A percentile compares a stretch with the other conserved stretches of the same genome.
phyloP scores from a whole-genome alignment of 2,113 vertebrate genomes.

The Callipepla squamata region DNA sequence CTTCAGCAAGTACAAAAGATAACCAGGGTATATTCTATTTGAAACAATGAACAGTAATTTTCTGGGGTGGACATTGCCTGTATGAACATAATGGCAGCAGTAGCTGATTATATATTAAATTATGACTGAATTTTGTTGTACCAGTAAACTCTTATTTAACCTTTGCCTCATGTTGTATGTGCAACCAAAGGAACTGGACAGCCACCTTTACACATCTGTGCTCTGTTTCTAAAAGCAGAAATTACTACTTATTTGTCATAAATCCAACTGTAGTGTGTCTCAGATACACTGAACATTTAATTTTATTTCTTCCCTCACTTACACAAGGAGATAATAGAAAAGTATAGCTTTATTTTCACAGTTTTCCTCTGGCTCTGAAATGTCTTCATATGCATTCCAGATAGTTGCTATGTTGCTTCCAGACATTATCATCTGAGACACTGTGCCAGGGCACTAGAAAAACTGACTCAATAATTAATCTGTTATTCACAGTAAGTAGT shows the following conservation, averaged over 20 bases:
- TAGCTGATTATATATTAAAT: neutral
- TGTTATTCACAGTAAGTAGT: constrained; percentile 5
- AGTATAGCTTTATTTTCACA: constrained; percentile 12
- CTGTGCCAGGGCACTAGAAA: constrained; percentile 7
- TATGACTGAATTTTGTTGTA: neutral
- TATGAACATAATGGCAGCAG: neutral
- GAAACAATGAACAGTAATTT: neutral
- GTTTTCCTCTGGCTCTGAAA: constrained; percentile 40
- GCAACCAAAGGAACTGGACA: neutral
- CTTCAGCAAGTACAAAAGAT: neutral
- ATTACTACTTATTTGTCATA: neutral
- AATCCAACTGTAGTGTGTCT: neutral
- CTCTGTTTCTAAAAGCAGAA: neutral
- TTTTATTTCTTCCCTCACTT: neutral
- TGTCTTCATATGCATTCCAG: constrained; percentile 37
- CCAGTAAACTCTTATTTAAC: neutral
- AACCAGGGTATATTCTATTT: neutral
- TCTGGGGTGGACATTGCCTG: neutral
- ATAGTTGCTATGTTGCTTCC: constrained; percentile 37
- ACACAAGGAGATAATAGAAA: neutral
- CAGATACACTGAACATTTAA: neutral
- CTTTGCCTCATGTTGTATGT: neutral
- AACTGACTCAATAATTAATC: constrained; percentile 14
- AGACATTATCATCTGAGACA: constrained; percentile 20
- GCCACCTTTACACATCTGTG: accelerated